These are phyloP conservation scores for Hemiscyllium ocellatum DNA, from an alignment of 2,113 vertebrate species.

Conservation along the genomic window DNA sequence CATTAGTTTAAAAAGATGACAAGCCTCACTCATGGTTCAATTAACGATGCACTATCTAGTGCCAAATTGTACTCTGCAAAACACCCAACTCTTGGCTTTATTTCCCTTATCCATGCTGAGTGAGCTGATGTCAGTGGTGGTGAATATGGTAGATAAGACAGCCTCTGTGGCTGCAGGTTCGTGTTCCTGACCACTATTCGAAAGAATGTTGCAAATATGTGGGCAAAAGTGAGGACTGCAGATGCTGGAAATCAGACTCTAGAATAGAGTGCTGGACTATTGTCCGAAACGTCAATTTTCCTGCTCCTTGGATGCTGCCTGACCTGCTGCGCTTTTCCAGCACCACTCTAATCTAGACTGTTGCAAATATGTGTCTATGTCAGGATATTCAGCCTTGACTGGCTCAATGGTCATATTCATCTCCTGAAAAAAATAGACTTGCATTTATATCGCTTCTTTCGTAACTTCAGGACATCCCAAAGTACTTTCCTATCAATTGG, in stretches of 20 bases:
- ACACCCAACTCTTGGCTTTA: neutral
- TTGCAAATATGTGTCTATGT: neutral
- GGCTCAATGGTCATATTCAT: neutral
- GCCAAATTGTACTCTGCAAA: neutral
- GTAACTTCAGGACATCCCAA: neutral
- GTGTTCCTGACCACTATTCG: neutral
- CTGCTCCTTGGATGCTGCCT: no score
- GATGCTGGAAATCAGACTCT: no score
- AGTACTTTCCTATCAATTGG: neutral
- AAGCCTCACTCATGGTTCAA: neutral
- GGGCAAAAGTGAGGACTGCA: no score
- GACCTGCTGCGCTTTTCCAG: no score
- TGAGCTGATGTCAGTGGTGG: neutral
- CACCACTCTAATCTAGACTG: no score
- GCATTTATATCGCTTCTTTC: neutral
- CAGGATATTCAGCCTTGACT: neutral
- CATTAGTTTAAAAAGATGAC: constrained; percentile 20
- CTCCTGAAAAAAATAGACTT: neutral
- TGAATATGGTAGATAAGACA: neutral
- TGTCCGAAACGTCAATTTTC: no score
- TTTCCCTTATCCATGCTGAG: neutral
- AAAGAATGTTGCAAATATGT: neutral
- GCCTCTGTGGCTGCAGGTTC: neutral
- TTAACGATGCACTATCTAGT: neutral
- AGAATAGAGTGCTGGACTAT: no score